A percentile compares a stretch with the other conserved stretches of the same genome.
Conservation (phyloP, 2,888 invertebrate genomes). For the Liodrosophila aerea region DNA sequence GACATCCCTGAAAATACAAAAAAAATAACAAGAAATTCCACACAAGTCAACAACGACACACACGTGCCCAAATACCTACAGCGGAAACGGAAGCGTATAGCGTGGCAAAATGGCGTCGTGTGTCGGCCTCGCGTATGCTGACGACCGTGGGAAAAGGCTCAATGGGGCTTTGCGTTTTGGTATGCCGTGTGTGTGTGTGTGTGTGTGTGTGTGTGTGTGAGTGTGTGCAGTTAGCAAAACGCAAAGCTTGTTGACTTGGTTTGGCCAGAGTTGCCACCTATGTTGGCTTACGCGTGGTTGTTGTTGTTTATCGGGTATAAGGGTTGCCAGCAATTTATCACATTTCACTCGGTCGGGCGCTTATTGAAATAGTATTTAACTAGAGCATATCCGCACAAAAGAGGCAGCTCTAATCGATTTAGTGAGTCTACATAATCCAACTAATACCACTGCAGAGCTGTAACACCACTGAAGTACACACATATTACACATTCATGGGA, state of each 20-base stretch:
- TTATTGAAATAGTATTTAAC: constrained; percentile 47
- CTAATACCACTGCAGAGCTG: constrained; percentile 37
- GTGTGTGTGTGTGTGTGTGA: no score
- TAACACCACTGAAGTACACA: constrained; percentile 56
- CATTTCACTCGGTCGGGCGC: constrained; percentile 22
- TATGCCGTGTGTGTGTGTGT: constrained; percentile 35
- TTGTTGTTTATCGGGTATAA: neutral
- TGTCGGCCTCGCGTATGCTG: constrained; percentile 5
- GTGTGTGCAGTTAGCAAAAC: constrained; percentile 17
- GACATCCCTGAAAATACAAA: constrained; percentile 35
- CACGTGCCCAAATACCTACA: constrained; percentile 1
- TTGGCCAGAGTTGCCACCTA: constrained; percentile 34
- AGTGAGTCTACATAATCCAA: constrained; percentile 47
- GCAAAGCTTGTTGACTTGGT: constrained; percentile 32
- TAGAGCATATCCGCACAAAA: constrained; percentile 12
- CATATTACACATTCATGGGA: constrained; percentile 27
- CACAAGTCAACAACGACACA: constrained; percentile 2
- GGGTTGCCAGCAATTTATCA: constrained; percentile 18
- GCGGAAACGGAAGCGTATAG: constrained; percentile 44
- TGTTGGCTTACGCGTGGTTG: constrained; percentile 16
- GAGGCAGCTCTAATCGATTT: constrained; percentile 58
- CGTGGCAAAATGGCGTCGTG: constrained; percentile 30
- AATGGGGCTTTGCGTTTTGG: constrained; percentile 52
- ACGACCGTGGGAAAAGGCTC: constrained; percentile 37
- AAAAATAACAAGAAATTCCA: constrained; percentile 14